A percentile compares a stretch with the other conserved stretches of the same genome.
Evolutionary conservation across 2,888 invertebrate species (phyloP).

Genomic region (Hirtodrosophila histrioides): DNA sequence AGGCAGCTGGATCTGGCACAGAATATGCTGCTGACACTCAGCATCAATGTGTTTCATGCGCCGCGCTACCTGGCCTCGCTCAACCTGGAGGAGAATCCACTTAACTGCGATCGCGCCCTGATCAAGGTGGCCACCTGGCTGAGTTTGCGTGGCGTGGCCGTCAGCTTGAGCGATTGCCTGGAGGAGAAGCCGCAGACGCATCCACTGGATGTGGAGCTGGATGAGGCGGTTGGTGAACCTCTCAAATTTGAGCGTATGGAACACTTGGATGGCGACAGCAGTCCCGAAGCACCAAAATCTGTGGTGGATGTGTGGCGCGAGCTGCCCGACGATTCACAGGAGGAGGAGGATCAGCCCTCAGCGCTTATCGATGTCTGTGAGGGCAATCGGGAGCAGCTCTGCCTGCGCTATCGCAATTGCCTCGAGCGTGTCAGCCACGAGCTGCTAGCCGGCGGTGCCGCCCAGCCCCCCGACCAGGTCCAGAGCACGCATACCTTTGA

Average conservation of each 20-base stretch:
- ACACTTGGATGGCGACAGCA: constrained; percentile 31
- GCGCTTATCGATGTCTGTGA: constrained; percentile 64
- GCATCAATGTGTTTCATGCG: constrained; percentile 85
- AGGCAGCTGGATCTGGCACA: constrained; percentile 86
- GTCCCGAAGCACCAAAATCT: constrained; percentile 37
- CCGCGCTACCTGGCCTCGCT: constrained; percentile 85
- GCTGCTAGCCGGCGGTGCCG: constrained; percentile 46
- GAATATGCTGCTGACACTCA: constrained; percentile 87
- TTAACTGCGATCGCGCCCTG: constrained; percentile 85
- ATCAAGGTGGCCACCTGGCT: constrained; percentile 69
- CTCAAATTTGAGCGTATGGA: constrained; percentile 78
- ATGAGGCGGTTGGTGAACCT: background rate
- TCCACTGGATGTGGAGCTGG: constrained; percentile 18
- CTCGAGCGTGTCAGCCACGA: constrained; percentile 68
- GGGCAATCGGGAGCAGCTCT: constrained; percentile 62
- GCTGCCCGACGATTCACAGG: constrained; percentile 52
- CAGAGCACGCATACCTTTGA: constrained; percentile 58
- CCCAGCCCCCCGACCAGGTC: constrained; percentile 31
- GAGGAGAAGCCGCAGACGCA: constrained; percentile 28
- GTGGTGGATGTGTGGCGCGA: constrained; percentile 51
- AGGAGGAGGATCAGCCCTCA: constrained; percentile 41
- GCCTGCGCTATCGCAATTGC: constrained; percentile 75
- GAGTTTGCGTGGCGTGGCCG: constrained; percentile 61
- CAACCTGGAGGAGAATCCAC: constrained; percentile 86
- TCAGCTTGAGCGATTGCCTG: constrained; percentile 72